A percentile compares a stretch with the other conserved stretches of the same genome.
Conservation (phyloP, 2,113 vertebrate species). For the Falcunculus frontatus region DNA sequence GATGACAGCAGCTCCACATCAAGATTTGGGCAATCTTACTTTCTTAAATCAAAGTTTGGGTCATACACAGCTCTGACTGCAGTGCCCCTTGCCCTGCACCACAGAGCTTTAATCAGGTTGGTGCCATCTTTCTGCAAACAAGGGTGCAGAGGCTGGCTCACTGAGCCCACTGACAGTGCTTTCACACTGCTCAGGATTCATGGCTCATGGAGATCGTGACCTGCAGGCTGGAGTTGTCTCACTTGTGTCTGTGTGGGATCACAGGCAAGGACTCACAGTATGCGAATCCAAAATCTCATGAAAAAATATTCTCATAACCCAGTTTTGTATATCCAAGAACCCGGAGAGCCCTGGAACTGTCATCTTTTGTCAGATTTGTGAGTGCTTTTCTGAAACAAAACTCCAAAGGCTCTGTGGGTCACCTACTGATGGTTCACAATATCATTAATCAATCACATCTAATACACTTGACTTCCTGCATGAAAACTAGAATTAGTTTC, state of each 20-base stretch:
- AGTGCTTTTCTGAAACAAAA: neutral
- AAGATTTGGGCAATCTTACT: neutral
- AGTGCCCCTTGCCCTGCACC: neutral
- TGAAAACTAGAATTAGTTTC: neutral
- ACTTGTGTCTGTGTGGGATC: neutral
- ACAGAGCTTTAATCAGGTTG: neutral
- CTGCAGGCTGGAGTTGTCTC: neutral
- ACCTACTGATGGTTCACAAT: neutral
- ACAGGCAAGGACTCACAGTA: neutral
- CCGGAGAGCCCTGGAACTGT: neutral
- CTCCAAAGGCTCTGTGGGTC: neutral
- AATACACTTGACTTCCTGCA: neutral
- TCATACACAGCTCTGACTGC: neutral
- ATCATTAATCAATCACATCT: neutral
- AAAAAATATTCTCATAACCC: neutral
- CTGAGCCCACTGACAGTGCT: accelerated
- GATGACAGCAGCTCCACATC: neutral
- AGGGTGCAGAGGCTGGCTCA: neutral
- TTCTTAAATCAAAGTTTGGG: neutral
- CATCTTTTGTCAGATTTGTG: neutral
- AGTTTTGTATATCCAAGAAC: neutral
- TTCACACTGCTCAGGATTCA: neutral
- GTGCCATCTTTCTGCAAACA: neutral
- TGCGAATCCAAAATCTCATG: neutral
- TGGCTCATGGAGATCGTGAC: neutral